Evolutionary conservation across 1,140 invertebrate genomes (phyloP), one percentile per base, ranked within the genome.

Genomic region (Temnothorax curvispinosus): DNA sequence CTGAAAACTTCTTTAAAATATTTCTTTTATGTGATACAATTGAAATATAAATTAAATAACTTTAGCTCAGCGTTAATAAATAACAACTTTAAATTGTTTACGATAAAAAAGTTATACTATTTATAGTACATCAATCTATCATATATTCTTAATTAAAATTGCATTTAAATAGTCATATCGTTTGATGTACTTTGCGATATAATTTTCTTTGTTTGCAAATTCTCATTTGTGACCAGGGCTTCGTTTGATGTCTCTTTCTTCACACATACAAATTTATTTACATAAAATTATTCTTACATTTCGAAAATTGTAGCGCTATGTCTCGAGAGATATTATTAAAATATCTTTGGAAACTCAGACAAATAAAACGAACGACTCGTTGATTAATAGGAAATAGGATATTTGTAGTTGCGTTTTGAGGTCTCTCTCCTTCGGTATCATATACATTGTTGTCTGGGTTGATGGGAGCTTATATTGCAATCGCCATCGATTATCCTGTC

Each of bases 401-500:
- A 13, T 54, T 69, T 27, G 5, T 47, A 21, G 0, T 65, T 65
- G 3, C 35, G 9, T 21, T 60, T 69, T 11, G 27, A 58, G 50
- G 11, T 60, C 35, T 82, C 44, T 80, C n/a, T 67, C 38, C 32
- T 18, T 41, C 35, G 41, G 11, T 52, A 7, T 7, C 50, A 32
- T 47, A 27, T 6, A 44, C 6, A n/a, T 74, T 41, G 72, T 54
- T 67, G 41, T 5, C n/a, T 60, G 13, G 54, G 54, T 84, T 74
- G 32, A 74, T 56, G 69, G 41, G 11, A 32, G 69, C 54, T 82
- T 74, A 75, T 62, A 60, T 75, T 84, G 13, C 27, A 84, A 62
- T 74, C 67, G 54, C 41, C 41, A 75, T 74, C 80, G 80, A 84
- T 82, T 82, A 82, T 84, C 69, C 9, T 44, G 80, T 75, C 69